Evolutionary conservation across 92 coral and sea anemone species (phyloP).

Genomic region (Actinostola sp.): DNA sequence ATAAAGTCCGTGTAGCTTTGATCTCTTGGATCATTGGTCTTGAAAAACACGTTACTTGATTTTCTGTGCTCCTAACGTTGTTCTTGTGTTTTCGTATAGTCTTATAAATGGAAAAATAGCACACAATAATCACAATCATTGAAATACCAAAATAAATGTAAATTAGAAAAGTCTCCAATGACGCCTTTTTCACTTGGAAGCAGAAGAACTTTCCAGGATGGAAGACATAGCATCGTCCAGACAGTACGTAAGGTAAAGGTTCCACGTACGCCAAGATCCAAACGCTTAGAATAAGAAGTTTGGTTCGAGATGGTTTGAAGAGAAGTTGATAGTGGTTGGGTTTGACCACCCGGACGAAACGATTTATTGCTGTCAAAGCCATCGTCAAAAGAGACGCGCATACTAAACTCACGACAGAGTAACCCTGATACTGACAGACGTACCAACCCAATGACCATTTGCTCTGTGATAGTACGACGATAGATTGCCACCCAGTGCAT

Average conservation of each 20-base stretch:
- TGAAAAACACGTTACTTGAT: background rate
- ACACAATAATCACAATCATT: conserved; percentile 29
- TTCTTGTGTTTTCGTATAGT: conserved; percentile 50
- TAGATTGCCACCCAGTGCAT: conserved; percentile 57
- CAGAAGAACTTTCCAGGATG: conserved; percentile 75
- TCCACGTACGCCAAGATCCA: conserved; percentile 61
- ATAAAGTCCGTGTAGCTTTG: conserved; percentile 51
- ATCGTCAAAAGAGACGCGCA: conserved; percentile 64
- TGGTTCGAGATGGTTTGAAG: conserved; percentile 51
- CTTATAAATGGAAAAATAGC: conserved; percentile 59
- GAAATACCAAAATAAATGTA: conserved; percentile 52
- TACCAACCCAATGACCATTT: conserved; percentile 54
- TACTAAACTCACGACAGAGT: conserved; percentile 55
- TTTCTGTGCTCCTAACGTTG: background rate
- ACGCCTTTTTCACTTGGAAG: conserved; percentile 53
- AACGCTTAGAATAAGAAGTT: conserved; percentile 34
- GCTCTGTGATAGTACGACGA: conserved; percentile 45
- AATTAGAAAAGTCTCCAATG: conserved; percentile 38
- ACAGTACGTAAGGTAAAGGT: conserved; percentile 63
- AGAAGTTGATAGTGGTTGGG: conserved; percentile 39
- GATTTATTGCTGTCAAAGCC: conserved; percentile 68
- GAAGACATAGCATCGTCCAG: conserved; percentile 60
- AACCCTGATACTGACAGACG: conserved; percentile 75
- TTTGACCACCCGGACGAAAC: conserved; percentile 69
- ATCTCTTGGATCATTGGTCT: conserved; percentile 45